Conservation (phyloP, 2,888 invertebrate species). For the Liopterus haemorrhoidalis region DNA sequence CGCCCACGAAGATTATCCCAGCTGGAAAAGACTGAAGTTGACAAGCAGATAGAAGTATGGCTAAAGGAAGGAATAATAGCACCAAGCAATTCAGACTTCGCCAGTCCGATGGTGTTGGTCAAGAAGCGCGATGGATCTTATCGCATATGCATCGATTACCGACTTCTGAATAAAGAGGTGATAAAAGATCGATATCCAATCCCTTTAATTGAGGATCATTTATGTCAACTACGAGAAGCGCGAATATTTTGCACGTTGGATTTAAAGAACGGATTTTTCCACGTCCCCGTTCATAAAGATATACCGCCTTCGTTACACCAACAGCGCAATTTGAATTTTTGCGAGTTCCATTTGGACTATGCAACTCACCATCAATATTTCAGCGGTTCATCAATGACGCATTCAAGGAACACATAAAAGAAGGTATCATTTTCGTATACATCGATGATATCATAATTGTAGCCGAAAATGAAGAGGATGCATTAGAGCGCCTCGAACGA, state of each 20-base stretch:
- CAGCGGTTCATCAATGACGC: not conserved
- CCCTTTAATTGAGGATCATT: conserved; percentile 1
- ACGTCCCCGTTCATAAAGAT: not conserved
- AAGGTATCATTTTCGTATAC: conserved; percentile 19
- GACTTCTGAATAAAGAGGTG: not conserved
- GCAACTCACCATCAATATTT: not conserved
- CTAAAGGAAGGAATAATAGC: not conserved
- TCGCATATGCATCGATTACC: not conserved
- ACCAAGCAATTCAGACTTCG: not conserved
- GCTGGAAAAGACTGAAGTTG: conserved; percentile 1
- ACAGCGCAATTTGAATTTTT: not conserved
- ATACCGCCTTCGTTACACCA: not conserved
- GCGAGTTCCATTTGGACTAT: not conserved
- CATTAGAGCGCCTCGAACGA: conserved; percentile 26
- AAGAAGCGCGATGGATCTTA: not conserved
- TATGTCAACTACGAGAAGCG: not conserved
- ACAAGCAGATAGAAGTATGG: conserved; percentile 1
- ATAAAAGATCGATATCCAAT: not conserved
- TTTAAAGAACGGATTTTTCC: not conserved
- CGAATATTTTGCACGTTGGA: not conserved
- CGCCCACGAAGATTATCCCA: not conserved
- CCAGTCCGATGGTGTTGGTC: not conserved
- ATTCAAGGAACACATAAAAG: too few relatives aligned
- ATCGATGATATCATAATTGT: conserved; percentile 33
- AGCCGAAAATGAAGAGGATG: conserved; percentile 25